Evolutionary conservation across 2,113 vertebrate species (phyloP).

Genomic region (Cyprinodon variegatus): DNA sequence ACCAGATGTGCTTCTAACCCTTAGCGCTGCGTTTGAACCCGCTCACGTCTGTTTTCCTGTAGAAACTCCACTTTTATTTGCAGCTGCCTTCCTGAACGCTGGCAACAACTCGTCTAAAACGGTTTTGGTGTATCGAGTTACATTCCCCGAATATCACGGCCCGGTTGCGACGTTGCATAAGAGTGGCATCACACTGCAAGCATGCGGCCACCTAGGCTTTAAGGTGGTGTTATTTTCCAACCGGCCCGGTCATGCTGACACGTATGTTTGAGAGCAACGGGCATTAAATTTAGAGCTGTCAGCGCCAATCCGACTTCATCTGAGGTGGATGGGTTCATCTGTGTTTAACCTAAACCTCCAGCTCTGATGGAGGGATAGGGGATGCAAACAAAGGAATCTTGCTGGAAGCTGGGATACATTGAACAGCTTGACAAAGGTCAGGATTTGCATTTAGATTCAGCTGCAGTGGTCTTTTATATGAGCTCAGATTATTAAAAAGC

Average conservation of each 20-base stretch:
- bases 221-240: conserved; percentile 69
- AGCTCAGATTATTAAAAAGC: conserved; percentile 28
- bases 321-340: conserved; percentile 20
- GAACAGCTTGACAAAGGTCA: conserved; percentile 51
- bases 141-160: conserved; percentile 50
- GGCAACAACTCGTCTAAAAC: conserved; percentile 64
- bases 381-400: background rate
- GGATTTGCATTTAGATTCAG: conserved; percentile 49
- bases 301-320: conserved; percentile 34
- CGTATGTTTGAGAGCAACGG: conserved; percentile 44
- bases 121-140: conserved; percentile 51
- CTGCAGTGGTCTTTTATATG: conserved; percentile 22
- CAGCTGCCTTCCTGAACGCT: conserved; percentile 24
- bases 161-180: conserved; percentile 62
- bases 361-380: background rate
- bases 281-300: conserved; percentile 67
- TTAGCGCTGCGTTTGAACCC: background rate
- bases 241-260: conserved; percentile 63
- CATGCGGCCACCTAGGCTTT: conserved; percentile 40
- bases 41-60: background rate
- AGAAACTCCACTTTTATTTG: background rate
- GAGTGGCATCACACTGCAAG: conserved; percentile 54
- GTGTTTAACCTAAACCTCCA: background rate
- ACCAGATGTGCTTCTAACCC: background rate
- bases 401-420: conserved; percentile 14